Evolutionary conservation across 1,140 invertebrate species (phyloP), one percentile per base, ranked within the genome.

Genomic region (Psix sp.): DNA sequence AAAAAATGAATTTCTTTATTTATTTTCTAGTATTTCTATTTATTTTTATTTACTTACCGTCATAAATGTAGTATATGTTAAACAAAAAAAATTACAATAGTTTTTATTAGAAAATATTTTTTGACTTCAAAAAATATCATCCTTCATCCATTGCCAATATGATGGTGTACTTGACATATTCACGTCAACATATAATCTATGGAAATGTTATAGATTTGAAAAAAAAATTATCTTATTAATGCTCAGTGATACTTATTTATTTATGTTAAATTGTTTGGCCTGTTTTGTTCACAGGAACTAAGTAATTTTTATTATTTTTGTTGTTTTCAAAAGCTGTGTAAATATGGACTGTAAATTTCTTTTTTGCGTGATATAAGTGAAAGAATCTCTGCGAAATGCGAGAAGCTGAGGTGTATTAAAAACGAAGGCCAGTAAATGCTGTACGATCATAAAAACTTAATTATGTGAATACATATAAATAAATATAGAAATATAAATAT

Each of bases 401-500:
- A 63, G 62, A 67, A 43, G 40, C 43, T 38, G 35, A 17, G 45
- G 43, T 26, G 15, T 56, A 63, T 74, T 59, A 16, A 10, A 74
- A 68, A 59, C 42, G 14, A 71, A 76, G 57, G 66, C 70, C 62
- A 76, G 73, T 74, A 59, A 39, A 67, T 35, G 56, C 54, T 63
- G 67, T 71, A 56, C 56, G 62, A 57, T 63, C 63, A 29, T 62
- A 29, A 62, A 52, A 46, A 62, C 43, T 66, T 70, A 73, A 76
- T 54, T 72, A 77, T 75, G 70, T 62, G 43, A 68, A 71, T 77
- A 75, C 45, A 51, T 49, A 60, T 65, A 74, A 62, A 68, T 49
- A 78, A 60, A 79, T 38, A 77, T 35, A 73, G 33, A 77, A 52
- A 74, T 57, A 77, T 57, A 77, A 63, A 78, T 78, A 76, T 66